Conservation (phyloP, 1,140 invertebrate species). For the Zaprionus taronus region DNA sequence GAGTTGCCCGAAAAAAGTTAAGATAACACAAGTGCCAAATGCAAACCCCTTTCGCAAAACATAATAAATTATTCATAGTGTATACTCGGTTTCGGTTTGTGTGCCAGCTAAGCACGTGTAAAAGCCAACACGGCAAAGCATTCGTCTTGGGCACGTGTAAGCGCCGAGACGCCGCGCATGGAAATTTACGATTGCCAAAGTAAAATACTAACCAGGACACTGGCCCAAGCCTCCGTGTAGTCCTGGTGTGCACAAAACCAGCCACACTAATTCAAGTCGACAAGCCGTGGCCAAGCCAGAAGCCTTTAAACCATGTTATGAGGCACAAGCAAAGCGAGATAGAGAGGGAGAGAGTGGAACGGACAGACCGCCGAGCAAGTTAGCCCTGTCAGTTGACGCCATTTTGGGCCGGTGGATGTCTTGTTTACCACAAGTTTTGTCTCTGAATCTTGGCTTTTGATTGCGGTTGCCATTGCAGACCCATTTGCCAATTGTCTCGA, state of each 20-base stretch:
- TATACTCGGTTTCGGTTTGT: conserved; percentile 16
- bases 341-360: too few relatives aligned
- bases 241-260: conserved; percentile 13
- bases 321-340: conserved; percentile 1
- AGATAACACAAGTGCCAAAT: conserved; percentile 9
- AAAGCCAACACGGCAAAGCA: conserved; percentile 37
- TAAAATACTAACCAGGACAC: conserved; percentile 19
- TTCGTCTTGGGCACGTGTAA: conserved; percentile 55
- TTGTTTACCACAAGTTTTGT: conserved; percentile 65
- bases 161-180: conserved; percentile 22
- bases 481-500: conserved; percentile 34
- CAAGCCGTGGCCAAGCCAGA: conserved; percentile 59
- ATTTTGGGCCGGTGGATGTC: conserved; percentile 18
- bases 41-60: conserved; percentile 5
- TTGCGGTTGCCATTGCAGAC: conserved; percentile 41
- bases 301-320: conserved; percentile 66
- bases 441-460: conserved; percentile 35
- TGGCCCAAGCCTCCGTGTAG: conserved; percentile 8
- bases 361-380: conserved; percentile 24
- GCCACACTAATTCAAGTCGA: conserved; percentile 71
- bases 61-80: conserved; percentile 23
- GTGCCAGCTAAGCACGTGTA: conserved; percentile 23
- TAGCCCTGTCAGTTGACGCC: conserved; percentile 61
- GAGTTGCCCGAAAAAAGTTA: background rate
- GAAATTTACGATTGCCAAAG: conserved; percentile 62